Conservation (phyloP, 1,140 invertebrate genomes). For the Melipona quadrifasciata region DNA sequence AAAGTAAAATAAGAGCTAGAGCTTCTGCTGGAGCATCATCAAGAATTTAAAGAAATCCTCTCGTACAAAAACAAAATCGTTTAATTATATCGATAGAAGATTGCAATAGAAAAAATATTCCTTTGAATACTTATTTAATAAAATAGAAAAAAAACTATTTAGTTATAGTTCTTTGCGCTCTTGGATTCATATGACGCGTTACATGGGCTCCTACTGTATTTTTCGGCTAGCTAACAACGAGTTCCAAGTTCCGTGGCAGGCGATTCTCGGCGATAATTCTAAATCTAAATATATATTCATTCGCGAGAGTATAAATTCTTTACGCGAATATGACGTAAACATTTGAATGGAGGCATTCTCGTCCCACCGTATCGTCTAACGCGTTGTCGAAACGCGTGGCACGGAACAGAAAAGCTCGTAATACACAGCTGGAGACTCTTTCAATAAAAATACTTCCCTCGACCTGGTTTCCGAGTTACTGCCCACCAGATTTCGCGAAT, state of each 20-base stretch:
- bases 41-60: no score
- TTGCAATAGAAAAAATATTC: no score
- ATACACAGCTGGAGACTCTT: no score
- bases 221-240: background rate
- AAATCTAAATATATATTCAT: constrained; percentile 11
- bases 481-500: background rate
- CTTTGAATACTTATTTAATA: no score
- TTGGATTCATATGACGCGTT: no score
- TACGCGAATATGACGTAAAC: constrained; percentile 10
- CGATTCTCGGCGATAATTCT: background rate
- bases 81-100: no score
- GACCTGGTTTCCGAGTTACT: constrained; percentile 20
- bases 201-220: no score
- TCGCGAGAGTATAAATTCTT: constrained; percentile 6
- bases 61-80: no score
- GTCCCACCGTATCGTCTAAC: background rate
- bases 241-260: background rate
- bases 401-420: background rate
- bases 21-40: no score
- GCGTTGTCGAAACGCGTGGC: background rate
- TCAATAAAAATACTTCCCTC: constrained; percentile 31
- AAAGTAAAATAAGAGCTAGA: no score
- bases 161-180: no score
- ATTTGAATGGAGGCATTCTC: constrained; percentile 7
- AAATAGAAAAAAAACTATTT: no score